phyloP scores from a whole-genome alignment of 2,797 vertebrate genomes.

The Pempheris klunzingeri region DNA sequence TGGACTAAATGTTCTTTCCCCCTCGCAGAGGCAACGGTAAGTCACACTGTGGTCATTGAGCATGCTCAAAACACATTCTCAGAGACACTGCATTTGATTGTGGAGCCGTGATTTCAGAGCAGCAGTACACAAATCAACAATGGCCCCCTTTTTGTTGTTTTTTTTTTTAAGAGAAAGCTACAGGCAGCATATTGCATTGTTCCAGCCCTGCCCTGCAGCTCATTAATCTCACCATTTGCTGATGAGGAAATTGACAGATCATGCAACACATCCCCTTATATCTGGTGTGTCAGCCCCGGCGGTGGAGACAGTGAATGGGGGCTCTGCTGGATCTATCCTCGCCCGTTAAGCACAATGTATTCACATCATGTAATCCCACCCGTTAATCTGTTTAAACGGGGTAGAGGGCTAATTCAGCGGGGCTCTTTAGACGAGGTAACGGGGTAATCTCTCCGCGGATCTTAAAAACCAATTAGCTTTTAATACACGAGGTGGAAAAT shows the following conservation, averaged over 20 bases:
- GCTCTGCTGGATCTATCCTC: constrained; percentile 61
- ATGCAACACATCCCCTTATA: constrained; percentile 5
- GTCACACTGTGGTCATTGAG: constrained; percentile 67
- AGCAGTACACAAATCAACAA: constrained; percentile 29
- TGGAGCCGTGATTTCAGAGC: constrained; percentile 57
- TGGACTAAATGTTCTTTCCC: constrained; percentile 41
- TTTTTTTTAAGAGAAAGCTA: not conserved
- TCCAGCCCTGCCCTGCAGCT: constrained; percentile 10
- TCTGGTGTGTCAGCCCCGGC: constrained; percentile 26
- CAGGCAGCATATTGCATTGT: constrained; percentile 10
- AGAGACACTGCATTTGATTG: constrained; percentile 61
- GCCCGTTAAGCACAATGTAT: constrained; percentile 67
- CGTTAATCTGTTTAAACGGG: constrained; percentile 75
- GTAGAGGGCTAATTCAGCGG: constrained; percentile 69
- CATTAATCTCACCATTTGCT: constrained; percentile 46
- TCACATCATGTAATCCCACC: constrained; percentile 80
- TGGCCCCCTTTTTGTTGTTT: constrained; percentile 7
- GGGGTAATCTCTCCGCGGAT: constrained; percentile 62
- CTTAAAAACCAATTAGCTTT: constrained; percentile 60
- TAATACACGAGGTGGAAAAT: constrained; percentile 72
- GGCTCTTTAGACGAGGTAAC: constrained; percentile 52
- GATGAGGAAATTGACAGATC: constrained; percentile 49
- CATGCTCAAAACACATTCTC: constrained; percentile 65
- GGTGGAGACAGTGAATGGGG: constrained; percentile 28
- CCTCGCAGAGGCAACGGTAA: constrained; percentile 26